Base-by-base conservation (phyloP, 2,113 vertebrate genomes). In the Odontophorus gujanensis region DNA sequence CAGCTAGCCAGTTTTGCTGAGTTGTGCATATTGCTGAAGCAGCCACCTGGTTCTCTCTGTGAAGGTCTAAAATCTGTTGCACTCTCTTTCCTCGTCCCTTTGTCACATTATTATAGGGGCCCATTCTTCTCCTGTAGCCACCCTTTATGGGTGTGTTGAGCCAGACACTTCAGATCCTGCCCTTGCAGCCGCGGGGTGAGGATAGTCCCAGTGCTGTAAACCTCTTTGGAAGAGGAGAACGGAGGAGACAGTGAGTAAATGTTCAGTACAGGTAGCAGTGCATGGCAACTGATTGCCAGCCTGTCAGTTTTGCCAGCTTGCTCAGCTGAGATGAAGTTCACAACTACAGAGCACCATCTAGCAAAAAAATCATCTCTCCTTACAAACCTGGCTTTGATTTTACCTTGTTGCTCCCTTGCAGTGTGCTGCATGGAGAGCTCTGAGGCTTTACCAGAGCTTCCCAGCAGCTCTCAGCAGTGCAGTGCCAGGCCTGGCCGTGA, bases 331-430 rank as follows among this genome's bases (percentile, higher is more conserved):
- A 17, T 59, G 75, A 89, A 68, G 86, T 65, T 71, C 58, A 75
- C 85, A 76, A 69, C 92, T 92, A 50, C 59, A 85, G n/a, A 57
- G 73, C 68, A 72, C 87, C 87, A 88, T 92, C 79, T 76, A 75
- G 85, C 65, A 72, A 71, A 65, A 80, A 32, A 55, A 3, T 80
- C 78, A 80, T 85, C 51, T 55, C 63, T 89, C 76, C 72, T 80
- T 91, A 87, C 75, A 91, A 80, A 73, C 78, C 20, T 24, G 55
- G 61, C 80, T 96, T 93, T 91, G 85, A 91, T 92, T 94, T 89
- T 51, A 62, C 72, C 86, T 71, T 80, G 71, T 82, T 63, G 45
- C 25, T 89, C 45, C 73, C 43, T 91, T 81, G 65, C 85, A 51
- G 0, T 24, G 55, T 34, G 7, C 26, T 16, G 45, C 73, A 59